phyloP scores from a whole-genome alignment of 2,888 invertebrate genomes.

The Drosophila subquinaria region DNA sequence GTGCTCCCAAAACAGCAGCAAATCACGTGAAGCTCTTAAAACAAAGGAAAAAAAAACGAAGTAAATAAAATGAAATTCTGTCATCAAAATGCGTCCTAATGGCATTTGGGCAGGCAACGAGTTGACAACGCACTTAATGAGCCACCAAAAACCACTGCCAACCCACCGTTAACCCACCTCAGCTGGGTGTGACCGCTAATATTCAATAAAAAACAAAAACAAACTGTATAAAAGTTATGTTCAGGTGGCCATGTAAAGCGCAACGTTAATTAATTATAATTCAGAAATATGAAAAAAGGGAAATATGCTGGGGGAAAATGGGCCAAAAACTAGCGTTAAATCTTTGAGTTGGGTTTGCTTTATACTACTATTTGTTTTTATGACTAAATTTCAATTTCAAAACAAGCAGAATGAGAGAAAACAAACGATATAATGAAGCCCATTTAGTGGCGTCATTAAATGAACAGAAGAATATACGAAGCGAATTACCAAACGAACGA shows the following conservation, averaged over 20 bases:
- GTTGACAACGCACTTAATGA: slow-evolving; percentile 75
- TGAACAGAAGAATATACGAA: slow-evolving; percentile 53
- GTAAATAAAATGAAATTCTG: slow-evolving; percentile 62
- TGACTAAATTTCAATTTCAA: slow-evolving; percentile 79
- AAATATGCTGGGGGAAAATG: slow-evolving; percentile 25
- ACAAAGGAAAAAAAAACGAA: slow-evolving; percentile 2
- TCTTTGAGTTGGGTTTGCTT: slow-evolving; percentile 49
- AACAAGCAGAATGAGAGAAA: slow-evolving; percentile 45
- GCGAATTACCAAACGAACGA: slow-evolving; percentile 20
- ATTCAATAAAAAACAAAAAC: slow-evolving; percentile 65
- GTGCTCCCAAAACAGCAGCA: slow-evolving; percentile 53
- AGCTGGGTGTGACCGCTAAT: slow-evolving; percentile 66
- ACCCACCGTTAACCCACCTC: slow-evolving; percentile 11
- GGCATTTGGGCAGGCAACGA: slow-evolving; percentile 78
- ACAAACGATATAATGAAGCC: slow-evolving; percentile 79
- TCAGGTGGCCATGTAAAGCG: slow-evolving; percentile 69
- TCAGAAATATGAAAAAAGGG: slow-evolving; percentile 29
- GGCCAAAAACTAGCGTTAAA: slow-evolving; percentile 70
- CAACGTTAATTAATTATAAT: slow-evolving; percentile 72
- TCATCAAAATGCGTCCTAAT: slow-evolving; percentile 82
- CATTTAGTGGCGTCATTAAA: slow-evolving; percentile 82
- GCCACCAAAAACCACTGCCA: slow-evolving; percentile 23
- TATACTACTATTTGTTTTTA: slow-evolving; percentile 48
- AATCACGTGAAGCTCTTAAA: slow-evolving; percentile 70
- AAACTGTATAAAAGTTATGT: slow-evolving; percentile 59